These are phyloP conservation scores for Tortricodes alternella DNA, from an alignment of 2,888 invertebrate genomes.

Conservation along the genomic window DNA sequence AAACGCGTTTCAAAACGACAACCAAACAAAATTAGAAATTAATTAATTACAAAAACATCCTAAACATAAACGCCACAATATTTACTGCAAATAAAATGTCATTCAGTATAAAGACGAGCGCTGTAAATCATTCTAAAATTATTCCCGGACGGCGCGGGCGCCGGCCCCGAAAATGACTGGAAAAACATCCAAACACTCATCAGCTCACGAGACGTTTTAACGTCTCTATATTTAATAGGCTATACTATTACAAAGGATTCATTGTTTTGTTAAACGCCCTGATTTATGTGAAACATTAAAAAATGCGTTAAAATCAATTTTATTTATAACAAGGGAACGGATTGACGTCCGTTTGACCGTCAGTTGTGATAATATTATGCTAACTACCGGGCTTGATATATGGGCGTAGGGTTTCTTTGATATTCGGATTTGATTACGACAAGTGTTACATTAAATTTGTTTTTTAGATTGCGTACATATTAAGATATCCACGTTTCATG, in stretches of 20 bases:
- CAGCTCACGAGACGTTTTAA: conserved; percentile 60
- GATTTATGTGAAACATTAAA: conserved; percentile 66
- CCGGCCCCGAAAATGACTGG: conserved; percentile 52
- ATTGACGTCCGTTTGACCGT: conserved; percentile 41
- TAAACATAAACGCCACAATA: conserved; percentile 41
- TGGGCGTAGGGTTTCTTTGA: conserved; percentile 40
- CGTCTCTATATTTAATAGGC: conserved; percentile 72
- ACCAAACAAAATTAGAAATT: neutral
- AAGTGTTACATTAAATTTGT: neutral
- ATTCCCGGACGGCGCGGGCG: conserved; percentile 55
- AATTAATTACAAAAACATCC: conserved; percentile 22
- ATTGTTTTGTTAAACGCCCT: conserved; percentile 74
- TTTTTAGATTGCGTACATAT: no score
- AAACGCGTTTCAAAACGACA: neutral
- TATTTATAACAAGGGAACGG: conserved; percentile 34
- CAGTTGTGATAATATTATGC: conserved; percentile 61
- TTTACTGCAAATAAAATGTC: conserved; percentile 55
- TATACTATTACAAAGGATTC: conserved; percentile 79
- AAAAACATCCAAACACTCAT: conserved; percentile 49
- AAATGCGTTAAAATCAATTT: conserved; percentile 35
- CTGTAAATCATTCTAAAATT: conserved; percentile 75
- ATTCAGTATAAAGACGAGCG: conserved; percentile 41
- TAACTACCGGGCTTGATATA: conserved; percentile 66
- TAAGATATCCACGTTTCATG: neutral
- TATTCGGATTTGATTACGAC: conserved; percentile 27